Percentiles rank a stretch among this genome's conserved stretches.
Evolutionary conservation across 2,113 vertebrate species (phyloP).

Genomic region (Oreotrochilus melanogaster): DNA sequence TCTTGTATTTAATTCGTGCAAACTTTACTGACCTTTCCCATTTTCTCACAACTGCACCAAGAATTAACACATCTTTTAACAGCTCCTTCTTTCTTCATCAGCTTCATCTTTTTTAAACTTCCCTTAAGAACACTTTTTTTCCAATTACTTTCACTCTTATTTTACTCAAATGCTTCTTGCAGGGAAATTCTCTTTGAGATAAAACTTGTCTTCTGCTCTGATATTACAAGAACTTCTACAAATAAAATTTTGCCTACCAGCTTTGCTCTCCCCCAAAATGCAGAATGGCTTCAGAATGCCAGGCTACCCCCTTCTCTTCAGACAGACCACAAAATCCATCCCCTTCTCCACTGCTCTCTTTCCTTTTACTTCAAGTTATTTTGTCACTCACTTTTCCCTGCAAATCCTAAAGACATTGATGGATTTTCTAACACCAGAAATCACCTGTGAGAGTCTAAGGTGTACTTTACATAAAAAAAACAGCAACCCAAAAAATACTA

Average conservation of each 20-base stretch:
- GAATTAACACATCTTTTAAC: constrained; percentile 1
- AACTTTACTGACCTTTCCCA: background rate
- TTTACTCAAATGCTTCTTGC: background rate
- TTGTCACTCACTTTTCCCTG: background rate
- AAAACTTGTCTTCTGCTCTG: background rate
- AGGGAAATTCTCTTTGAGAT: background rate
- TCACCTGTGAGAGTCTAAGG: background rate
- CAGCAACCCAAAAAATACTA: background rate
- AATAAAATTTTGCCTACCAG: background rate
- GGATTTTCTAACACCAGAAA: background rate
- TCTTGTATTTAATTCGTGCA: background rate
- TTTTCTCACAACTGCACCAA: constrained; percentile 3
- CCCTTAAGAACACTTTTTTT: background rate
- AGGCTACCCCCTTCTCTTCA: background rate
- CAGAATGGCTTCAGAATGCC: background rate
- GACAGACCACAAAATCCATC: background rate
- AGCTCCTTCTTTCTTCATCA: background rate
- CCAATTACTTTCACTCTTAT: background rate
- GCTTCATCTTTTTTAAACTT: background rate
- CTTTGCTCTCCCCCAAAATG: background rate
- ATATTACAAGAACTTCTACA: background rate
- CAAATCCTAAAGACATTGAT: background rate
- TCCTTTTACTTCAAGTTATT: background rate
- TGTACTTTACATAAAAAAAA: background rate
- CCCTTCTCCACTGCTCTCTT: background rate